These are phyloP conservation scores for Troilus luridus DNA, from an alignment of 2,888 invertebrate genomes.

Conservation along the genomic window DNA sequence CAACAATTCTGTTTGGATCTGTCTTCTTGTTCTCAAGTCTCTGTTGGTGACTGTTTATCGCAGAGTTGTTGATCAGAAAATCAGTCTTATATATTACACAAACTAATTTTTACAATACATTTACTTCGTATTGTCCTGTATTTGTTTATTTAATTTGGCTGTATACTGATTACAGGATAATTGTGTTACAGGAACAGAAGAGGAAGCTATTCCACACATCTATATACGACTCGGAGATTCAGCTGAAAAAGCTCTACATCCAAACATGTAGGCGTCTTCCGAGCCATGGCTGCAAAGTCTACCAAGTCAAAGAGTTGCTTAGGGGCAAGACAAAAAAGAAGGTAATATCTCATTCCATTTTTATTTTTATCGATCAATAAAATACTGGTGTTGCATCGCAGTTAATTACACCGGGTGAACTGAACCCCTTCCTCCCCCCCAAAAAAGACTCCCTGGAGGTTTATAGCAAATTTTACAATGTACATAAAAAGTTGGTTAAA, in stretches of 20 bases:
- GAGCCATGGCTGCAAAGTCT: constrained; percentile 75
- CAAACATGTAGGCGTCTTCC: constrained; percentile 76
- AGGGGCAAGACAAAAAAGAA: constrained; percentile 75
- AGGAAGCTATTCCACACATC: constrained; percentile 76
- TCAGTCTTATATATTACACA: no score
- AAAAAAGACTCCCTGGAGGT: no score
- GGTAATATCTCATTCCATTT: constrained; percentile 68
- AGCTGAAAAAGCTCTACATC: constrained; percentile 76
- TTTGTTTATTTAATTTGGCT: neutral
- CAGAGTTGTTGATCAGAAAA: neutral
- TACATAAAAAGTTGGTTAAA: no score
- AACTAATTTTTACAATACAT: no score
- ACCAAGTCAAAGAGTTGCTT: constrained; percentile 75
- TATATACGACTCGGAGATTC: constrained; percentile 76
- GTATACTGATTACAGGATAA: neutral
- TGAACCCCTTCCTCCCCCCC: no score
- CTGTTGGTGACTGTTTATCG: neutral
- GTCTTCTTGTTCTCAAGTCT: neutral
- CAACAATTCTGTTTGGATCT: neutral
- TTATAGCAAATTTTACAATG: no score
- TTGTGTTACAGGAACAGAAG: constrained; percentile 73
- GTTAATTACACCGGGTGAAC: no score
- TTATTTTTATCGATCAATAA: no score
- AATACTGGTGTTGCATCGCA: no score
- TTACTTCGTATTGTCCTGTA: neutral